These are phyloP conservation scores for Procambarus clarkii DNA, from an alignment of 1,140 invertebrate genomes.

Conservation along the genomic window DNA sequence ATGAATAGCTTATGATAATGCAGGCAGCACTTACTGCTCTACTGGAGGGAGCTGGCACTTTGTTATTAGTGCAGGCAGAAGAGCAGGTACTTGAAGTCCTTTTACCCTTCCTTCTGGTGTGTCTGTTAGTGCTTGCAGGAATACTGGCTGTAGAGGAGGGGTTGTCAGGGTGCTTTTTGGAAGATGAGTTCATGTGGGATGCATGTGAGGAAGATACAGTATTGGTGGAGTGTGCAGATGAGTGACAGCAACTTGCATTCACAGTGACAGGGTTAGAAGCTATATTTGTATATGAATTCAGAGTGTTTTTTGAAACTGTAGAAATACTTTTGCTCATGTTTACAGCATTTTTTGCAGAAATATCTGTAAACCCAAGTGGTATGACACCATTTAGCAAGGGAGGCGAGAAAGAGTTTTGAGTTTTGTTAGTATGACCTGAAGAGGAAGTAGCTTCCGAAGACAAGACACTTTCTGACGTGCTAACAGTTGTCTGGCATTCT, in stretches of 20 bases:
- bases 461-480: not conserved
- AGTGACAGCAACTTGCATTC: not conserved
- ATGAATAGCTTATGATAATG: not conserved
- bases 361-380: slow-evolving; percentile 34
- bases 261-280: not conserved
- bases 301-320: not conserved
- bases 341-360: not conserved
- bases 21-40: slow-evolving; percentile 40
- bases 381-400: not conserved
- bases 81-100: slow-evolving; percentile 15
- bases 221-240: not conserved
- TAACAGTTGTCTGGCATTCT: not conserved
- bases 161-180: not conserved
- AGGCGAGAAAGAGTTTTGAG: not conserved
- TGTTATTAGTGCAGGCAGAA: slow-evolving; percentile 39
- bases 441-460: not conserved
- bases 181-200: not conserved
- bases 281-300: not conserved
- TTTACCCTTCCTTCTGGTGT: slow-evolving; percentile 23
- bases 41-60: slow-evolving; percentile 31
- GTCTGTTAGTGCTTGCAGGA: slow-evolving; percentile 20
- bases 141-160: slow-evolving; percentile 30
- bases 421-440: not conserved
- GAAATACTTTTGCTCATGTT: not conserved
- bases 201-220: no score